Conservation (phyloP, 2,113 vertebrate species). For the Pongo pygmaeus region DNA sequence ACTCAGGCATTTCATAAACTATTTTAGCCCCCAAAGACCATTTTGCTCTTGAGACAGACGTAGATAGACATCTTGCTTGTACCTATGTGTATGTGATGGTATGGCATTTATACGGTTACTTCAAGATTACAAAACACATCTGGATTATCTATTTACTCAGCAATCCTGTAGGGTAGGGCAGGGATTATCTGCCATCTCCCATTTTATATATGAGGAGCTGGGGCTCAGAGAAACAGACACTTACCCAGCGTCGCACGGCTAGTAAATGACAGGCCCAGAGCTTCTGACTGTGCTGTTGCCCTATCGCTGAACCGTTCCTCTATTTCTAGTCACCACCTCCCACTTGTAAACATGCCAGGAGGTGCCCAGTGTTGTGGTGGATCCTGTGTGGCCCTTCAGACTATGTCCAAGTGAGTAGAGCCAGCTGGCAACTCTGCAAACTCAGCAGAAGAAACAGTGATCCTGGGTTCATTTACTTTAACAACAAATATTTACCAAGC, state of each 20-base stretch:
- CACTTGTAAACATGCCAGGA: neutral
- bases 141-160: slow-evolving; percentile 25
- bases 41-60: slow-evolving; percentile 37
- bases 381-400: neutral
- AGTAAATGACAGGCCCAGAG: neutral
- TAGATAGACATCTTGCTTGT: neutral
- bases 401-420: neutral
- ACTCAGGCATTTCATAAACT: slow-evolving; percentile 79
- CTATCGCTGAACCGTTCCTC: neutral
- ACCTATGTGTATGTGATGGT: too few species aligned
- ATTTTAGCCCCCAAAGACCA: neutral
- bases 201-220: neutral
- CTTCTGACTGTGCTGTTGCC: neutral
- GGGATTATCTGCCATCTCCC: neutral
- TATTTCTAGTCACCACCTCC: neutral
- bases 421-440: neutral
- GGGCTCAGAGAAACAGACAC: neutral
- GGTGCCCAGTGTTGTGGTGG: neutral
- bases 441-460: neutral
- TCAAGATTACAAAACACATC: slow-evolving; percentile 17
- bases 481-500: slow-evolving; percentile 20
- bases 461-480: neutral
- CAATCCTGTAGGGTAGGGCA: neutral
- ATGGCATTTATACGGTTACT: neutral
- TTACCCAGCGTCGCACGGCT: neutral